Conservation (phyloP, 2,113 vertebrate species). For the Verasper variegatus region DNA sequence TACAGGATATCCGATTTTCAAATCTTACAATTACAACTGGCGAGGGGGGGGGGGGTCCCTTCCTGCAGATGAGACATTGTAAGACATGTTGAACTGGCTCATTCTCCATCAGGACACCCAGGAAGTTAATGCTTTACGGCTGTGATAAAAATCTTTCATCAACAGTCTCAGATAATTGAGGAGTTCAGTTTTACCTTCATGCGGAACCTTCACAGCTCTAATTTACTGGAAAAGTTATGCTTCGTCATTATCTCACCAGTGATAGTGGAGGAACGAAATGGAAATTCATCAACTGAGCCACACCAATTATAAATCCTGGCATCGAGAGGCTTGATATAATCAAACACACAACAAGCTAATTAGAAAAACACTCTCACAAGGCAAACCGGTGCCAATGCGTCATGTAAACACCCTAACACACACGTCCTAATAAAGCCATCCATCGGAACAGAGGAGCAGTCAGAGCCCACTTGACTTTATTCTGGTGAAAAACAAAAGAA, state of each 20-base stretch:
- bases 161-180: not conserved
- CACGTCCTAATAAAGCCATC: not conserved
- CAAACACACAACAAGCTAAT: constrained; percentile 25
- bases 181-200: constrained; percentile 14
- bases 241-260: constrained; percentile 18
- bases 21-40: constrained; percentile 1
- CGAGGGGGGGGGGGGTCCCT: not conserved
- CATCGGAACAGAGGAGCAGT: not conserved
- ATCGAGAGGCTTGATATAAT: constrained; percentile 9
- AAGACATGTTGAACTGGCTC: not conserved
- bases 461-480: not conserved
- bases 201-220: not conserved
- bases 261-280: not conserved
- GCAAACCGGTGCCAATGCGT: not conserved
- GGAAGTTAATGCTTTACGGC: not conserved
- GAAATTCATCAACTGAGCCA: not conserved
- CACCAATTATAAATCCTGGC: constrained; percentile 8
- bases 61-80: not conserved
- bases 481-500: constrained; percentile 3
- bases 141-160: constrained; percentile 13
- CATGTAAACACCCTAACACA: constrained; percentile 2
- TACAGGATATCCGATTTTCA: constrained; percentile 1
- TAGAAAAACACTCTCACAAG: constrained; percentile 14
- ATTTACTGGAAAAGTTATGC: constrained; percentile 13
- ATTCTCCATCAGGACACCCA: not conserved